Evolutionary conservation across 1,140 invertebrate species (phyloP), one percentile per base, ranked within the genome.

Genomic region (Hormaphis cornu): DNA sequence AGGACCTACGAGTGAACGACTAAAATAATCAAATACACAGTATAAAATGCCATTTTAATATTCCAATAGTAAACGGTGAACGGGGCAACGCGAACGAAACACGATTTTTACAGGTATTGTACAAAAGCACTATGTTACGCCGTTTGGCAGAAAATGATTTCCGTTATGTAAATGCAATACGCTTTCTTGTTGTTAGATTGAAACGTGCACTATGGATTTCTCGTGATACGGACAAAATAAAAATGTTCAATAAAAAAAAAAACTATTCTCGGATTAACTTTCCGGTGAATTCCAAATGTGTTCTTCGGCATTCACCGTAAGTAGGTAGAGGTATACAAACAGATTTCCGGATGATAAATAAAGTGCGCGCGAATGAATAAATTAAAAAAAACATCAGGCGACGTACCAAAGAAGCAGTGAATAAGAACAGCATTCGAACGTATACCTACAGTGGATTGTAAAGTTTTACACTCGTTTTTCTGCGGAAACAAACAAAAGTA

Each of bases 271-370:
- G 54, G 54, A 58, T 58, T 58, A 58, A 58, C 54, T 58, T 58
- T 58, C n/a, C 54, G 16, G 35, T 3, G 54, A 58, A 58, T n/a
- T 58, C 8, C 18, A 40, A 58, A 40, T 58, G 37, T 40, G 54
- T 40, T 40, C 14, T 37, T 16, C 6, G 14, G 14, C 20, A 10
- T 22, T n/a, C 14, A 18, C 14, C 1, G 7, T n/a, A n/a, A n/a
- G n/a, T n/a, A n/a, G 24, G 20, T 24, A 40, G 37, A 58, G 40
- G 54, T 33, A 33, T 33, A 58, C n/a, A n/a, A n/a, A n/a, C n/a
- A 58, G 54, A 58, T 58, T 58, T 58, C 22, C 22, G 54, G 54
- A 58, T 58, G 26, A 58, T 58, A 58, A 58, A 58, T 58, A 58
- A 58, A 58, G 35, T 40, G 33, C 35, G 12, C 35, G 20, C 22